Evolutionary conservation across 2,113 vertebrate genomes (phyloP), one percentile per base, ranked within the genome.

Genomic region (Okapia johnstoni): DNA sequence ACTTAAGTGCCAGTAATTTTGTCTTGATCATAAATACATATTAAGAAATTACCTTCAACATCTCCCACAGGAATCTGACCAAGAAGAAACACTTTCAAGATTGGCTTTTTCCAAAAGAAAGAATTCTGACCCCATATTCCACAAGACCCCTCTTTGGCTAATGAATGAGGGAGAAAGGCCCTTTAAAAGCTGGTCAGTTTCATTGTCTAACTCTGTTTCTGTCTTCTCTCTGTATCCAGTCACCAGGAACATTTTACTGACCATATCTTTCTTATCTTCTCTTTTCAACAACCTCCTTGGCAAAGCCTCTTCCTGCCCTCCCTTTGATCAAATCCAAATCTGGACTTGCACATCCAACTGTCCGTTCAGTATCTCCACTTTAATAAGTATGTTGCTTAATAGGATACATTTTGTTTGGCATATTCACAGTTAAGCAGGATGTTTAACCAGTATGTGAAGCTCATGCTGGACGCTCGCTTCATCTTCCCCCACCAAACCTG

Each of bases 21-120:
- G 23, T 97, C 84, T 55, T 92, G 52, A 57, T 85, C 60, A 12
- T 90, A 96, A 97, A 88, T 76, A 94, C 93, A 88, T 55, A 95
- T 57, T 54, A 80, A 88, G 81, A 94, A 91, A 96, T 85, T 58
- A 55, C 25, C 70, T 93, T 81, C 43, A 19, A 11, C 52, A 19
- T 54, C 54, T 87, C 61, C 73, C 90, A 77, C 10, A 84, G 73
- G 80, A 97, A 70, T 70, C 26, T 77, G 40, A 97, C 73, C 40
- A 66, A 81, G 61, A 87, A 95, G 36, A 89, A 94, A 73, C 36
- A 57, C 3, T 81, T 83, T 55, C 77, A 83, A 61, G 52, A 76
- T 19, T 4, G 48, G 23, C 46, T 93, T 28, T 92, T 94, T 48
- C 43, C 87, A 70, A 81, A 77, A 73, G 9, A 66, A 93, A 54